Percentiles rank a stretch among this genome's conserved stretches.
Conservation (phyloP, 2,888 invertebrate genomes). For the Chironomus riparius region DNA sequence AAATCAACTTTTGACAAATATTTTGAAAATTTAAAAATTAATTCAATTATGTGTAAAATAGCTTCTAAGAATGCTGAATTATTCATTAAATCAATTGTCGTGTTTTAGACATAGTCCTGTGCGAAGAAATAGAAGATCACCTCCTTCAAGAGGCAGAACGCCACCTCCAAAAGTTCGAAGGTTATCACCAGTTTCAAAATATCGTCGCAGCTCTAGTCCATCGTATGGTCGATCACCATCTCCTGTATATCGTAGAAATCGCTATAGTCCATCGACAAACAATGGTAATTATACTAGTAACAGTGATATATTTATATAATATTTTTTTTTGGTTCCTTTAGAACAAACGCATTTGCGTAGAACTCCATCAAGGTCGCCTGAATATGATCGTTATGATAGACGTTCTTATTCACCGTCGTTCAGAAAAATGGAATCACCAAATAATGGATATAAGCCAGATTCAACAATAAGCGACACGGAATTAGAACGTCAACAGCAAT, state of each 20-base stretch:
- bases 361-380: not conserved
- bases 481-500: not conserved
- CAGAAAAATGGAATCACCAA: constrained; percentile 12
- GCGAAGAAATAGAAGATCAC: not conserved
- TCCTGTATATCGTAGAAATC: not conserved
- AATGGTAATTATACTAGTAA: not conserved
- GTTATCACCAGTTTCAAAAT: not conserved
- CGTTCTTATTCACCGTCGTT: constrained; percentile 8
- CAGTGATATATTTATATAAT: not conserved
- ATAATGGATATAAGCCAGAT: not conserved
- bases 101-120: not conserved
- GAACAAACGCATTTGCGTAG: not conserved
- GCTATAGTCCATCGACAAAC: constrained; percentile 4
- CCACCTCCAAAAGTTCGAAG: constrained; percentile 2
- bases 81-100: not conserved
- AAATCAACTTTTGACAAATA: not conserved
- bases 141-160: not conserved
- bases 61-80: too few species aligned
- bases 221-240: not conserved
- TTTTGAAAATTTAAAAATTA: too few species aligned
- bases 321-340: not conserved
- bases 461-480: constrained; percentile 22
- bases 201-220: constrained; percentile 7
- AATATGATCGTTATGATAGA: not conserved
- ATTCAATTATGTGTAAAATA: too few species aligned